Evolutionary conservation across 2,888 invertebrate species (phyloP), one percentile per base, ranked within the genome.

Genomic region (Leucophenga montana): DNA sequence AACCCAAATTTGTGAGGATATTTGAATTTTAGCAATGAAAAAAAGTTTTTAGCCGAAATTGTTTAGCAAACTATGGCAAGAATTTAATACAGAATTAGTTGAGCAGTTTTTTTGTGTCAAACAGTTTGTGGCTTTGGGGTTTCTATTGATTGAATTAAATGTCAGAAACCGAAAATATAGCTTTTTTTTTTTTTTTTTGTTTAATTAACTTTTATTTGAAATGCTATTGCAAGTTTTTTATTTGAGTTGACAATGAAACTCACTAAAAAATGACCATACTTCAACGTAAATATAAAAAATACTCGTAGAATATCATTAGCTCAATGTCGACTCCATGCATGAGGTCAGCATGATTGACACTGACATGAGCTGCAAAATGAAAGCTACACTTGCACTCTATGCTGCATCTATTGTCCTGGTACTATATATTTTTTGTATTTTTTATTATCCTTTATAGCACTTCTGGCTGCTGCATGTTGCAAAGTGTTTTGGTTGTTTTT

Each of bases 401-500:
- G n/a, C n/a, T n/a, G n/a, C n/a, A n/a, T n/a, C n/a, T n/a, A n/a
- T n/a, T n/a, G 62, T 62, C 64, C 53, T 9, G 39, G 39, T n/a
- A 14, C 8, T 14, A 33, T 22, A 22, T 27, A 20, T 18, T n/a
- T 31, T 46, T 69, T 54, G 13, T 57, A 22, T 69, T 56, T 56
- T 53, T n/a, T n/a, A n/a, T n/a, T 53, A 13, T 53, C 8, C 6
- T 53, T 6, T 20, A n/a, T 50, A 16, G 50, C 18, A 5, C n/a
- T n/a, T 50, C 50, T 5, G 18, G 3, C 8, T 33, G 3, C 33
- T 33, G 33, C 8, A 8, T 33, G 13, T 61, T 16, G 46, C 57
- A 57, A 14, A 62, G 56, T 69, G 68, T 70, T 62, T 69, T 77
- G 77, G 66, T 69, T 77, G 77, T 72, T 84, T 81, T 85, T 79